Base-by-base conservation (phyloP, 92 coral and sea anemone genomes). In the Metridium senile region DNA sequence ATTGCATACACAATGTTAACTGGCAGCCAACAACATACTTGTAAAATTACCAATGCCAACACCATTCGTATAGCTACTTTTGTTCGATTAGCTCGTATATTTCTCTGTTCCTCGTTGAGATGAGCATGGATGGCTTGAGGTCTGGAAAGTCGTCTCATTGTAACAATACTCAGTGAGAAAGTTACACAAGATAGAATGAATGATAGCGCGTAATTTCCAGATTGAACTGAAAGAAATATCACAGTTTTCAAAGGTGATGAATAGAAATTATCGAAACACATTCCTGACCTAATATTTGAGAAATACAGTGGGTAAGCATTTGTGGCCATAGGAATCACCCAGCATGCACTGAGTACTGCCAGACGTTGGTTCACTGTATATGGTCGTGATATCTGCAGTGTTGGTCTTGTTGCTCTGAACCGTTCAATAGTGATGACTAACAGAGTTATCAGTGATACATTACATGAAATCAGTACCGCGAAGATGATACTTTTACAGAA, bases 321-420 rank as follows among this genome's bases (percentile, higher is more conserved):
- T 3, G 17, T 54, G 23, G 23, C 4, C 20, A 54, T 13, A 3
- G 59, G 59, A 3, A 54, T 21, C 59, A 54, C 16, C 59, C 59
- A 54, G 59, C 21, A 54, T 9, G 23, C 23, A 19, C 16, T 54
- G 6, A 54, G 16, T 9, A 54, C 20, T 9, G 59, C 59, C 4
- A 21, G 9, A 54, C 59, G 59, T 54, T 21, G 59, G 4, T 21
- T 10, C 2, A 20, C 4, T 2, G 21, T 54, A 13, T 4, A 13
- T 20, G 59, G 59, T 54, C 59, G 20, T 54, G 25, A 54, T 54
- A 10, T 54, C 25, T 21, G 59, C n/a, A 54, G 23, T 20, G 21
- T 54, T 54, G n/a, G 4, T 54, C 59, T 54, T 54, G 59, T 54
- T 54, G 59, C 59, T 54, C 59, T 54, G 25, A 54, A 54, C 17